phyloP scores from a whole-genome alignment of 1,140 invertebrate species.

The Kradibia gibbosae region DNA sequence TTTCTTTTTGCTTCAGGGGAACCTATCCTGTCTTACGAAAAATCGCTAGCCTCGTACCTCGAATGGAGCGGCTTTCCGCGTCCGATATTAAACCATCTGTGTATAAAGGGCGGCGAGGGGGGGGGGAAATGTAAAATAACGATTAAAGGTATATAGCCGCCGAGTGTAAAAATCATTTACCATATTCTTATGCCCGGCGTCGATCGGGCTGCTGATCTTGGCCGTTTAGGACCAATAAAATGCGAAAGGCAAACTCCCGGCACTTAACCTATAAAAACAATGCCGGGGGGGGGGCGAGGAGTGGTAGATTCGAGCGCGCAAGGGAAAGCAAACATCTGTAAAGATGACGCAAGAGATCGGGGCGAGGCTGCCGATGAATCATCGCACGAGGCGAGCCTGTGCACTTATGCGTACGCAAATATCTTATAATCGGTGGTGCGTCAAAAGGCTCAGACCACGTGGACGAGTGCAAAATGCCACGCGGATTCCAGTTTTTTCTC shows the following conservation, averaged over 20 bases:
- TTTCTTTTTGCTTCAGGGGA: too few relatives aligned
- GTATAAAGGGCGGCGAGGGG: slow-evolving; percentile 2
- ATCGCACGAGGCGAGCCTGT: too few relatives aligned
- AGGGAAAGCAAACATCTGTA: not conserved
- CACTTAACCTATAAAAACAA: not conserved
- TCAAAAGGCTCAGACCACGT: too few relatives aligned
- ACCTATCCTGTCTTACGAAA: slow-evolving; percentile 12
- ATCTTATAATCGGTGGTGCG: too few relatives aligned
- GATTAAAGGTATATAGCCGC: too few relatives aligned
- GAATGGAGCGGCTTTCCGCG: not conserved
- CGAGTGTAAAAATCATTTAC: not conserved
- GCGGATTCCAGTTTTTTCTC: too few relatives aligned
- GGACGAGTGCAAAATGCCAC: too few relatives aligned
- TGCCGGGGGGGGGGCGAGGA: too few relatives aligned
- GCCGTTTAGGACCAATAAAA: slow-evolving; percentile 26
- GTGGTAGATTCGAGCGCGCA: not conserved
- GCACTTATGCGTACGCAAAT: too few relatives aligned
- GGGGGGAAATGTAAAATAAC: not conserved
- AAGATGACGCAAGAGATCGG: not conserved
- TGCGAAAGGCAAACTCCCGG: not conserved
- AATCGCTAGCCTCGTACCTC: not conserved
- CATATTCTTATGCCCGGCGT: slow-evolving; percentile 9
- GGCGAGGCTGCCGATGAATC: not conserved
- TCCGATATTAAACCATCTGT: not conserved
- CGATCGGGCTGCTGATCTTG: not conserved